Evolutionary conservation across 2,888 invertebrate species (phyloP), one percentile per base, ranked within the genome.

Genomic region (Lasioglossum marginatum): DNA sequence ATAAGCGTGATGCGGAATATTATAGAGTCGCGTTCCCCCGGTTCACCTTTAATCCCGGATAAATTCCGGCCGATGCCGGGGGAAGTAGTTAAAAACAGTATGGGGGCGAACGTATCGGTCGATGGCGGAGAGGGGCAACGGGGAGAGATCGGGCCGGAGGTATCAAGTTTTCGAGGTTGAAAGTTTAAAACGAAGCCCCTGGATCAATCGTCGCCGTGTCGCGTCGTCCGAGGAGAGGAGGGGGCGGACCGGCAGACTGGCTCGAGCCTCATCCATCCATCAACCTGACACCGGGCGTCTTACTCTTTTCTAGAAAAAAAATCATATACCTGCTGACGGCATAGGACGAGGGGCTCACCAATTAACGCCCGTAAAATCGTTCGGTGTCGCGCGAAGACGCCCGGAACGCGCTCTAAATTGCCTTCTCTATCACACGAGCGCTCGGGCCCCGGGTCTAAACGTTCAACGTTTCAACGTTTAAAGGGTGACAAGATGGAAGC

Each of bases 351-450:
- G 31, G 77, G 60, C 78, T 75, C 82, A 79, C 81, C 82, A 91
- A 90, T 91, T 90, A 91, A 86, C 90, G 87, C 77, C 84, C 84
- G 89, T 90, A 86, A 90, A 88, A 90, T 90, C 88, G 75, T 81
- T 77, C 77, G 81, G 73, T 88, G 78, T 86, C 86, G 73, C 79
- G 79, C 66, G 74, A 86, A 80, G 78, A 86, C 83, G 79, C 48
- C 77, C 45, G 79, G 60, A 76, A 82, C 79, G 60, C 83, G 75
- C 79, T 78, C 83, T 48, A 86, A 88, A 85, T 83, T 86, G 77
- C 79, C 82, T 83, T 73, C 60, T 72, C 89, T 89, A 83, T 85
- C 88, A 14, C 31, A 14, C 34, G 31, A 31, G 40, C 75, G 57
- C 16, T 10, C 16, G n/a, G 57, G 43, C 52, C 81, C 37, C 48